A percentile compares a stretch with the other conserved stretches of the same genome.
Conservation (phyloP, 1,140 invertebrate genomes). For the Caenorhabditis latens region DNA sequence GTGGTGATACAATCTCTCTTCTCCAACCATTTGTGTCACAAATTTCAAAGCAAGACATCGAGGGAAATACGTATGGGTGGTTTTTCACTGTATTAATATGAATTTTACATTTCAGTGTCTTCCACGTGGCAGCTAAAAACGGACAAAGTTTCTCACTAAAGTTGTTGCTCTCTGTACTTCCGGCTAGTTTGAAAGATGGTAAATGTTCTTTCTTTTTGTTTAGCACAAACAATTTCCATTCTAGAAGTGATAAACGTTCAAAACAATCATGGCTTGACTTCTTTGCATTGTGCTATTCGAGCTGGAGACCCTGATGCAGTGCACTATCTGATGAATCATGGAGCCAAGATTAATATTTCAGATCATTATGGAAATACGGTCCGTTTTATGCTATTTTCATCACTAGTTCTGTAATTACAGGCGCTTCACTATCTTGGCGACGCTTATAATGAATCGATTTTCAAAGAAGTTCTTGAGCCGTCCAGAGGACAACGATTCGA, state of each 20-base stretch:
- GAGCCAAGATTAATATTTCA: constrained; percentile 35
- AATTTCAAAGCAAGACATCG: constrained; percentile 53
- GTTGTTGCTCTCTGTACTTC: constrained; percentile 53
- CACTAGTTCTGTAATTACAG: not conserved
- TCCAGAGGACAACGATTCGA: constrained; percentile 4
- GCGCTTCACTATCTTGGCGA: constrained; percentile 62
- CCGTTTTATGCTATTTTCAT: not conserved
- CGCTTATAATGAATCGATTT: constrained; percentile 64
- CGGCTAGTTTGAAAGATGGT: constrained; percentile 26
- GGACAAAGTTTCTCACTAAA: constrained; percentile 61
- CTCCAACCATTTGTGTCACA: constrained; percentile 54
- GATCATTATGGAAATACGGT: constrained; percentile 60
- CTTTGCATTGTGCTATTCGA: constrained; percentile 58
- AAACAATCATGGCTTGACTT: constrained; percentile 56
- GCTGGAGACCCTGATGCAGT: constrained; percentile 61
- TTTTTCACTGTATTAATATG: not conserved
- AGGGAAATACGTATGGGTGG: constrained; percentile 61
- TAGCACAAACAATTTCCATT: not conserved
- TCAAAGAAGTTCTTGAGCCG: constrained; percentile 61
- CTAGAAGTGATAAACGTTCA: constrained; percentile 58
- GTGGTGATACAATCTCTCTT: constrained; percentile 53
- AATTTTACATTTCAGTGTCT: constrained; percentile 7
- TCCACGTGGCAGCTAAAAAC: constrained; percentile 62
- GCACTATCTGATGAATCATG: constrained; percentile 57
- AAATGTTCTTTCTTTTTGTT: not conserved